Evolutionary conservation across 2,113 vertebrate species (phyloP), one percentile per base, ranked within the genome.

Genomic region (Anguilla rostrata): DNA sequence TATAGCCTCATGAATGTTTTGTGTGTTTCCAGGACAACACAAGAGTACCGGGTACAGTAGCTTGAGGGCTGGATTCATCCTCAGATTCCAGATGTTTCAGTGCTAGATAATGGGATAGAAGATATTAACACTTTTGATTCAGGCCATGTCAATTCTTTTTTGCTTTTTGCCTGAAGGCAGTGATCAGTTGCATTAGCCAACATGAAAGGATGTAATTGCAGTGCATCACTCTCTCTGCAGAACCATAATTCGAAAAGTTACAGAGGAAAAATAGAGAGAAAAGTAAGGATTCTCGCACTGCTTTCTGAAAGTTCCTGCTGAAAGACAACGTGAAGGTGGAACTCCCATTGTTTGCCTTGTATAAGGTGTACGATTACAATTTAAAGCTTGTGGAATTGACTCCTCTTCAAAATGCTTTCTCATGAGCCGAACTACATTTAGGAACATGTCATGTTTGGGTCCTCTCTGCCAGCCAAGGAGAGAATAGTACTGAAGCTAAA

Each of bases 81-180:
- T 60, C 40, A 49, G 29, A 79, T 60, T 8, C 22, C 53, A 46
- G 75, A 79, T 81, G 78, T 80, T 80, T n/a, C 71, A n/a, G 71
- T n/a, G n/a, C 2, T 9, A 12, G 9, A 75, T 11, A 6, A 75
- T 57, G 22, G 41, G 78, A 81, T 81, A 53, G 84, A 87, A 84
- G 75, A 83, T 81, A 26, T 49, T n/a, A 18, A 60, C 18, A 29
- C 86, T 46, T 79, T 80, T 63, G 39, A 81, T 41, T 39, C 39
- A 39, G n/a, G 16, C 9, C 53, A 49, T 29, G 16, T 26, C 71
- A 87, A 80, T 87, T 87, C 49, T 87, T 81, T 87, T 81, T 83
- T 87, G 11, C 43, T 86, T 66, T 26, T 60, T 66, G 34, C 41
- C 16, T 39, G 26, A 26, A 3, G 78, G 56, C 40, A 80, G 83